These are phyloP conservation scores for Drosophila aff. DNA, from an alignment of 1,140 invertebrate genomes.

Conservation along the genomic window DNA sequence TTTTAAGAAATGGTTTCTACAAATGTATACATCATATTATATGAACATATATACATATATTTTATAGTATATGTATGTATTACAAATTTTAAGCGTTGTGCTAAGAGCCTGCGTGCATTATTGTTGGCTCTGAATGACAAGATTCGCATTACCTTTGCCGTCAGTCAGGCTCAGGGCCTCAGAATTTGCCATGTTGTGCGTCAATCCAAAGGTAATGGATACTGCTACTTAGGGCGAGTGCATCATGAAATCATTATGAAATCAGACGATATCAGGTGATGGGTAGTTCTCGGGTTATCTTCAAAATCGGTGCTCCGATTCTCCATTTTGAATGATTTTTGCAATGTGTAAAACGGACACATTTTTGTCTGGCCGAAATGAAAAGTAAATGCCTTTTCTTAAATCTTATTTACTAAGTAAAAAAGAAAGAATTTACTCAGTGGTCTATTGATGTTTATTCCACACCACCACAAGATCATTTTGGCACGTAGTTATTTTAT, in stretches of 20 bases:
- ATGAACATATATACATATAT: neutral
- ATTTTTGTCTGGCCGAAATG: no score
- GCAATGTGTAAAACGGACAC: no score
- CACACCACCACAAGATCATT: no score
- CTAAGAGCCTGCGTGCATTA: neutral
- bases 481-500: no score
- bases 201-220: slow-evolving; percentile 7
- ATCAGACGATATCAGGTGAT: neutral
- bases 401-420: no score
- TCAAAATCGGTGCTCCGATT: no score
- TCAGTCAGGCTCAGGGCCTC: neutral
- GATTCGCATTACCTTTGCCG: slow-evolving; percentile 8
- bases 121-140: slow-evolving; percentile 1
- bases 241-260: neutral
- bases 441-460: no score
- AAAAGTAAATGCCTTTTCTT: no score
- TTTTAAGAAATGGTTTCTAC: neutral
- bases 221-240: neutral
- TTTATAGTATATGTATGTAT: neutral
- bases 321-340: no score
- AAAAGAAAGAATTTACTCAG: no score
- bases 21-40: neutral
- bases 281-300: no score
- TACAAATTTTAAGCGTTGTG: neutral
- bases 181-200: slow-evolving; percentile 23